A percentile compares a stretch with the other conserved stretches of the same genome.
These are phyloP conservation scores for Micromesistius poutassou DNA, from an alignment of 2,797 vertebrate genomes.

Conservation along the genomic window DNA sequence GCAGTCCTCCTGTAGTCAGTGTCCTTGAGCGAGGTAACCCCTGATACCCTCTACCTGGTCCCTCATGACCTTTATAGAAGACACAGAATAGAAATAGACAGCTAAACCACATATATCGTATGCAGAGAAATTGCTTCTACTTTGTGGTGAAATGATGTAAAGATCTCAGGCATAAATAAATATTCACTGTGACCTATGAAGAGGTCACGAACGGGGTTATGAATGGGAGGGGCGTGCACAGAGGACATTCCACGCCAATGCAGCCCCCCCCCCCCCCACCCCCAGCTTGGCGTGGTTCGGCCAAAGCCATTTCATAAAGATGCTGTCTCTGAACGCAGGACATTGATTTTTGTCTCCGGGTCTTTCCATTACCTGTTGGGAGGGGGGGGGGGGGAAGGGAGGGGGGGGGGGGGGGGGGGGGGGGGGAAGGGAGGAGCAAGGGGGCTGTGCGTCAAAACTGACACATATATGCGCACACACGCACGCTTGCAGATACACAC, in stretches of 20 bases:
- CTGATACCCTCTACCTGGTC: not conserved
- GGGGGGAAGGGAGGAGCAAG: conserved; percentile 58
- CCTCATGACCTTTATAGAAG: not conserved
- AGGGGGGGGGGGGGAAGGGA: conserved; percentile 64
- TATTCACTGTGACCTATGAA: not conserved
- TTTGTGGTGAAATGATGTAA: not conserved
- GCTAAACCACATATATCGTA: too few relatives aligned
- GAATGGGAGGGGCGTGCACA: conserved; percentile 25
- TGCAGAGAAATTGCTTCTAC: not conserved
- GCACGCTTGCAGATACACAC: conserved; percentile 6
- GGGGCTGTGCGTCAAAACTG: conserved; percentile 54
- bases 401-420: conserved; percentile 53
- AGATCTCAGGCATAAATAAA: not conserved
- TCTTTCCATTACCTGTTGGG: conserved; percentile 76
- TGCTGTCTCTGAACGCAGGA: conserved; percentile 63
- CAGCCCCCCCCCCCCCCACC: too few relatives aligned
- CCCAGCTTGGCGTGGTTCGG: conserved; percentile 55
- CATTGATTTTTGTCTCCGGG: conserved; percentile 72
- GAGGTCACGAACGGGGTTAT: not conserved
- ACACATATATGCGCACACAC: conserved; percentile 26
- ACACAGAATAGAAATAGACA: not conserved
- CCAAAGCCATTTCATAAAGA: conserved; percentile 69
- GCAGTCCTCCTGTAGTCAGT: not conserved
- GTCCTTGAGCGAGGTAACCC: not conserved
- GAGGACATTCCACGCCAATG: conserved; percentile 49